Evolutionary conservation across 2,888 invertebrate genomes (phyloP).

Genomic region (Pimpla rufipes): DNA sequence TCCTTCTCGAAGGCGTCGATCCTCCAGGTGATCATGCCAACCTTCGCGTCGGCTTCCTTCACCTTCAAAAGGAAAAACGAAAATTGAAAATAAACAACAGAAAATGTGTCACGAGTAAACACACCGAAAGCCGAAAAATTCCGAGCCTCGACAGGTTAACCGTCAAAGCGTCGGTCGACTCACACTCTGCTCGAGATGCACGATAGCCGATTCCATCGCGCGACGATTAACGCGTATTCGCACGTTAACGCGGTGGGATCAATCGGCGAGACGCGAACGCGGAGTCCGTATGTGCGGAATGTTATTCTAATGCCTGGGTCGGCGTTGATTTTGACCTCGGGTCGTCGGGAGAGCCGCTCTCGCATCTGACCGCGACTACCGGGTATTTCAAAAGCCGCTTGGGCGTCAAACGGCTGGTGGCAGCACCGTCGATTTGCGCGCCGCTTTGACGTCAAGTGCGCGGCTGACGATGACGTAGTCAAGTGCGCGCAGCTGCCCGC

Average conservation of each 20-base stretch:
- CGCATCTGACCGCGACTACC: constrained; percentile 52
- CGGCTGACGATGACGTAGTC: constrained; percentile 58
- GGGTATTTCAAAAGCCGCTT: constrained; percentile 62
- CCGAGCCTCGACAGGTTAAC: background rate
- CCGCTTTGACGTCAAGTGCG: constrained; percentile 61
- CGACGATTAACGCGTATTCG: background rate
- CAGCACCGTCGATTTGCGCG: constrained; percentile 44
- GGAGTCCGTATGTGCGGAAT: background rate
- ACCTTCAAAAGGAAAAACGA: constrained; percentile 86
- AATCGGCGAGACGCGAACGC: background rate
- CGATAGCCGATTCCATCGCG: constrained; percentile 81
- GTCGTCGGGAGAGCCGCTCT: constrained; percentile 32
- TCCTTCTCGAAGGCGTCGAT: constrained; percentile 91
- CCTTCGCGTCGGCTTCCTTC: constrained; percentile 90
- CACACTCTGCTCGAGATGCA: constrained; percentile 81
- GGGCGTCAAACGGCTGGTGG: constrained; percentile 20
- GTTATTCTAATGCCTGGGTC: background rate
- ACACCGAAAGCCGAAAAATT: constrained; percentile 14
- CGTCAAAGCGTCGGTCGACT: constrained; percentile 66
- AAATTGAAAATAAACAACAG: no score
- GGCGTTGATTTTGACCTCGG: constrained; percentile 61
- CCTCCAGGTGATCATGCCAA: constrained; percentile 91
- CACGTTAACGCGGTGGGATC: background rate
- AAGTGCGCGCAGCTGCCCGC: constrained; percentile 20
- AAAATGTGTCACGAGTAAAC: no score